These are phyloP conservation scores for Ceratotherium simum DNA, from an alignment of 2,113 vertebrate genomes.

Conservation along the genomic window DNA sequence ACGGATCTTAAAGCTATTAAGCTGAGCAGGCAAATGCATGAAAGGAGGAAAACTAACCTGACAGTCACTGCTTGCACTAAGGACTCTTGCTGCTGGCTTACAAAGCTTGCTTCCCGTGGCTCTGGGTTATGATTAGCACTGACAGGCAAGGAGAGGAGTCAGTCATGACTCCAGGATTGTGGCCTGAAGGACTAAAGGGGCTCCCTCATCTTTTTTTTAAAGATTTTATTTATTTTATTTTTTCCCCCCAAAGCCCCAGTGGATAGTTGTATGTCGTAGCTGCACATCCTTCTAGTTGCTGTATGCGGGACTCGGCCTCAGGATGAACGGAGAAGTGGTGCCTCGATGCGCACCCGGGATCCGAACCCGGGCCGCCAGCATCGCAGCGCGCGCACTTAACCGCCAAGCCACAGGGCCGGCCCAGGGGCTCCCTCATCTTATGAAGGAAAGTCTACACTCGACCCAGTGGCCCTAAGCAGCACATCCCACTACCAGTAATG, in stretches of 20 bases:
- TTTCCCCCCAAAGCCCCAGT: too few relatives aligned
- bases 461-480: neutral
- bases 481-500: accelerated
- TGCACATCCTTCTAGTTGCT: too few relatives aligned
- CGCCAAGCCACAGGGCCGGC: too few relatives aligned
- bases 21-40: neutral
- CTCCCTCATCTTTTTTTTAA: neutral
- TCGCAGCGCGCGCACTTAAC: too few relatives aligned
- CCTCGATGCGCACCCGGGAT: too few relatives aligned
- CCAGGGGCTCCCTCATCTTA: neutral
- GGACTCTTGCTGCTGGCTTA: neutral
- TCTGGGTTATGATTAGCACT: neutral
- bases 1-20: conserved; percentile 69
- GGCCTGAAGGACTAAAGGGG: neutral
- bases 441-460: neutral
- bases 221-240: too few relatives aligned
- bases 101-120: neutral
- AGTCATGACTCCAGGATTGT: neutral
- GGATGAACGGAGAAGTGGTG: too few relatives aligned
- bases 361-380: too few relatives aligned
- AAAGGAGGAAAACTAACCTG: neutral
- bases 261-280: too few relatives aligned
- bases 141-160: neutral
- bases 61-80: neutral
- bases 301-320: too few relatives aligned